Conservation (phyloP, 2,888 invertebrate genomes). For the Drosophila yooni region DNA sequence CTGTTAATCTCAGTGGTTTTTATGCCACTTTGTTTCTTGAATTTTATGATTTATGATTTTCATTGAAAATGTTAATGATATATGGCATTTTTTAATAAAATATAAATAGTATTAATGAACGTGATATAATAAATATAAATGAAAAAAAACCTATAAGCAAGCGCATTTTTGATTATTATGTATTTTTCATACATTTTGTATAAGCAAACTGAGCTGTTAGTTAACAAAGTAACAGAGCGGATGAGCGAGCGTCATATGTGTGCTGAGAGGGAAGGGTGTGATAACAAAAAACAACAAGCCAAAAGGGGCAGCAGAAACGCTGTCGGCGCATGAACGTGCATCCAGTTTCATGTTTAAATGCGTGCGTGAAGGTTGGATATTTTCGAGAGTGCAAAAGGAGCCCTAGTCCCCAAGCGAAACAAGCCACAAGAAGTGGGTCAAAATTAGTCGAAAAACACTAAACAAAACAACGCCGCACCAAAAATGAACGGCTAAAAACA, state of each 20-base stretch:
- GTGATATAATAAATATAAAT: constrained; percentile 4
- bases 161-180: not conserved
- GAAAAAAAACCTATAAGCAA: not conserved
- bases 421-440: constrained; percentile 69
- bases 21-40: not conserved
- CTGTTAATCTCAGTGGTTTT: not conserved
- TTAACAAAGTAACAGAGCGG: not conserved
- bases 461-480: constrained; percentile 42
- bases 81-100: not conserved
- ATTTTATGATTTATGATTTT: not conserved
- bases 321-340: constrained; percentile 65
- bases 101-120: not conserved
- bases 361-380: constrained; percentile 78
- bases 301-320: constrained; percentile 65
- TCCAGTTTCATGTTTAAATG: constrained; percentile 73
- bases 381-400: constrained; percentile 57
- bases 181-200: not conserved
- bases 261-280: constrained; percentile 13
- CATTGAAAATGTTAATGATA: not conserved
- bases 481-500: constrained; percentile 40
- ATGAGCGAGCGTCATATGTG: constrained; percentile 19
- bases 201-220: not conserved
- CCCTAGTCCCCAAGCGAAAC: constrained; percentile 55
- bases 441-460: constrained; percentile 53
- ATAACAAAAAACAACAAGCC: constrained; percentile 46